A percentile compares a stretch with the other conserved stretches of the same genome.
Conservation (phyloP, 1,140 invertebrate species). For the Chymomyza costata region DNA sequence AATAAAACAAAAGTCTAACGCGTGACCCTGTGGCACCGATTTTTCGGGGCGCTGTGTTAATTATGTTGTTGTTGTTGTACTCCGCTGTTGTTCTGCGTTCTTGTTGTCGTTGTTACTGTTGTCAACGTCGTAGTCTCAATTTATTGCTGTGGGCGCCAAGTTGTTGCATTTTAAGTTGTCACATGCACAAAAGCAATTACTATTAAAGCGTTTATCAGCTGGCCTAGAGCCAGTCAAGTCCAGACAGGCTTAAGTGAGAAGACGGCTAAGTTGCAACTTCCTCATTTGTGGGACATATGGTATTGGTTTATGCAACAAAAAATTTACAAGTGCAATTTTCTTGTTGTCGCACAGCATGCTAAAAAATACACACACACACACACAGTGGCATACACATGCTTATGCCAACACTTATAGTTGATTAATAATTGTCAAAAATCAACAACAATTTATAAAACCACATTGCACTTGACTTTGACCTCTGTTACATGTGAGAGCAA, state of each 20-base stretch:
- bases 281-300: constrained; percentile 11
- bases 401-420: too few relatives aligned
- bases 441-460: constrained; percentile 7
- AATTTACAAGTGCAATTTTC: constrained; percentile 20
- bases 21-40: constrained; percentile 27
- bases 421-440: constrained; percentile 52
- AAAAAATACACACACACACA: too few relatives aligned
- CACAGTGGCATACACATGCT: too few relatives aligned
- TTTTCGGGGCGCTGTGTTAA: constrained; percentile 43
- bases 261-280: constrained; percentile 21
- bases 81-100: constrained; percentile 47
- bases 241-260: constrained; percentile 47
- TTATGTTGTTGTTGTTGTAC: constrained; percentile 43
- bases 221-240: background rate
- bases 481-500: constrained; percentile 29
- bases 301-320: constrained; percentile 1
- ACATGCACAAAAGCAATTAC: constrained; percentile 9
- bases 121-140: too few relatives aligned
- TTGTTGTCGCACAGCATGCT: constrained; percentile 16
- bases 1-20: constrained; percentile 67
- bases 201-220: constrained; percentile 29
- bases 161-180: constrained; percentile 7
- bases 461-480: constrained; percentile 61
- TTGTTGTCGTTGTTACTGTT: constrained; percentile 24
- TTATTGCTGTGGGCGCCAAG: too few relatives aligned